phyloP scores from a whole-genome alignment of 64 coral and sea anemone species.

The Porites australiensis region DNA sequence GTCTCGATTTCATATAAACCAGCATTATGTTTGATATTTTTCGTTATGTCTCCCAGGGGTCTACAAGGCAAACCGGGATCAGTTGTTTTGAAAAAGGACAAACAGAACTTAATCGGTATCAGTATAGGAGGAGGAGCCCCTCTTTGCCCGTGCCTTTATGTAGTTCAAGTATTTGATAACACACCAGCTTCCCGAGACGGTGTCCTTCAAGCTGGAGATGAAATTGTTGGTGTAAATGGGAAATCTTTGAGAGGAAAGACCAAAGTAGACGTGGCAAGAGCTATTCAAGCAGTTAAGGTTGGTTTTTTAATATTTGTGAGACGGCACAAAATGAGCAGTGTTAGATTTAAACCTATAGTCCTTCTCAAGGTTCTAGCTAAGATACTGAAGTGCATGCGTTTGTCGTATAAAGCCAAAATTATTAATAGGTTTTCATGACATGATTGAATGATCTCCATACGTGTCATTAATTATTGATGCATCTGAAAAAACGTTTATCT shows the following conservation, averaged over 20 bases:
- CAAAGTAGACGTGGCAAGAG: constrained; percentile 98
- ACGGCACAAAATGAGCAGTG: not conserved
- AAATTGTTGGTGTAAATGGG: constrained; percentile 99
- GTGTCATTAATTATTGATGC: constrained; percentile 20
- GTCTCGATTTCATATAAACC: not conserved
- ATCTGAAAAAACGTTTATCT: not conserved
- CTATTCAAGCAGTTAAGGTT: constrained; percentile 97
- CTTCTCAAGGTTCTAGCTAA: not conserved
- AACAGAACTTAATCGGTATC: constrained; percentile 98
- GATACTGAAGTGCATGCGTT: no score
- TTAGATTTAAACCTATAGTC: not conserved
- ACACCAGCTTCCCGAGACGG: constrained; percentile 94
- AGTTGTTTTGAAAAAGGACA: constrained; percentile 93
- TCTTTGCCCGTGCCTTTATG: constrained; percentile 96
- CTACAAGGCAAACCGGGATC: constrained; percentile 94
- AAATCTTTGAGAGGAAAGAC: constrained; percentile 98
- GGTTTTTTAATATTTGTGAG: not conserved
- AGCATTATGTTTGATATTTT: not conserved
- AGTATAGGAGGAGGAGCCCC: constrained; percentile 97
- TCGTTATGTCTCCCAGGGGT: constrained; percentile 58
- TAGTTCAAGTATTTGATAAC: constrained; percentile 99
- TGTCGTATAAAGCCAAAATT: not conserved
- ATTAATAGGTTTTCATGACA: not conserved
- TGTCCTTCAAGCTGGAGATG: constrained; percentile 95
- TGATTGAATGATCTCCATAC: constrained; percentile 29